phyloP scores from a whole-genome alignment of 2,797 vertebrate genomes.

The Paguma larvata region DNA sequence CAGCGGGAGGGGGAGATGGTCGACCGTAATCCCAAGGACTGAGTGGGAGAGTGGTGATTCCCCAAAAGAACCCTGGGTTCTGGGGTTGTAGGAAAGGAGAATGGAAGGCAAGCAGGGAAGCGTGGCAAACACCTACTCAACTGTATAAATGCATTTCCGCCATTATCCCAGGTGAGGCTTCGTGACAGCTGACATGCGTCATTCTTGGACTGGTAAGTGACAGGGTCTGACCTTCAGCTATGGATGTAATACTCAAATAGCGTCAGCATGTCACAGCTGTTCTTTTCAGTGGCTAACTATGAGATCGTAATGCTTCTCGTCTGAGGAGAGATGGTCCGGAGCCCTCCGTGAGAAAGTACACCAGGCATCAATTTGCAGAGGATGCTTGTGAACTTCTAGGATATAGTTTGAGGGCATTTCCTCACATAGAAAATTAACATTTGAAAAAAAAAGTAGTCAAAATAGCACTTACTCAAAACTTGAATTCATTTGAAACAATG shows the following conservation, averaged over 20 bases:
- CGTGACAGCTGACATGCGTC: neutral
- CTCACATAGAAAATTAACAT: neutral
- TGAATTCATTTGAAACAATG: neutral
- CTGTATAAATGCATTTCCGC: neutral
- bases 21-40: neutral
- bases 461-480: neutral
- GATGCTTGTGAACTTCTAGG: neutral
- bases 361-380: neutral
- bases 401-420: neutral
- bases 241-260: neutral
- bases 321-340: neutral
- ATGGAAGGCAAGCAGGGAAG: neutral
- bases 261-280: neutral
- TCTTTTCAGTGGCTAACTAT: neutral
- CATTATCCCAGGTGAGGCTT: neutral
- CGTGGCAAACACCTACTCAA: neutral
- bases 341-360: neutral
- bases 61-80: neutral
- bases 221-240: neutral
- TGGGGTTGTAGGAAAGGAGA: neutral
- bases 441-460: neutral
- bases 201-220: neutral
- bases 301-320: neutral
- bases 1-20: rapidly evolving
- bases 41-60: neutral